Percentiles rank a stretch among this genome's conserved stretches.
Evolutionary conservation across 2,113 vertebrate species (phyloP).

Genomic region (Halichoeres trimaculatus): DNA sequence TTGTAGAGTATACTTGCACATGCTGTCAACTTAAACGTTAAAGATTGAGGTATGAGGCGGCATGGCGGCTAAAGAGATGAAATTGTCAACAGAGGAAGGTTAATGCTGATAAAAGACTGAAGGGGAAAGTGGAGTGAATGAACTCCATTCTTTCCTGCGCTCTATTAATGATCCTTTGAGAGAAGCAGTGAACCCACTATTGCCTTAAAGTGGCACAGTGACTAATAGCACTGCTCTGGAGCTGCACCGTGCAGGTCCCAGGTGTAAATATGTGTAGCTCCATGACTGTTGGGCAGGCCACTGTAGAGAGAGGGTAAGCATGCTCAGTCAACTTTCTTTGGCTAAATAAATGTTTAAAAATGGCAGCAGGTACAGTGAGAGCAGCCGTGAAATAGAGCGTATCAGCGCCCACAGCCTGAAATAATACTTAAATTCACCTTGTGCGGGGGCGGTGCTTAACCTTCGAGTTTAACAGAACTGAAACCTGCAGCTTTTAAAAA

Average conservation of each 20-base stretch:
- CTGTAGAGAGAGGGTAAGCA: constrained; percentile 9
- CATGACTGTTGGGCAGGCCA: constrained; percentile 39
- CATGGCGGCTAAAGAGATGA: background rate
- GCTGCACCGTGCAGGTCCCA: constrained; percentile 24
- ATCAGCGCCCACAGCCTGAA: background rate
- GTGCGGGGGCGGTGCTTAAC: background rate
- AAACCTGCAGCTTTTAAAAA: background rate
- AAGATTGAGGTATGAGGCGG: constrained; percentile 10
- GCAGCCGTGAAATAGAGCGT: constrained; percentile 9
- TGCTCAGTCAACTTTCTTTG: constrained; percentile 39
- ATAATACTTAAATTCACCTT: background rate
- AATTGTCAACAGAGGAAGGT: constrained; percentile 14
- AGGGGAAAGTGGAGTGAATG: constrained; percentile 11
- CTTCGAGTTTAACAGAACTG: background rate
- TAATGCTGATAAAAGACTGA: constrained; percentile 30
- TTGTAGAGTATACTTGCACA: background rate
- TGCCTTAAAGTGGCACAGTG: constrained; percentile 26
- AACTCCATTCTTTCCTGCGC: constrained; percentile 16
- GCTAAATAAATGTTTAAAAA: constrained; percentile 50
- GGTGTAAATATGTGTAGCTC: constrained; percentile 49
- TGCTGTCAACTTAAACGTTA: constrained; percentile 52
- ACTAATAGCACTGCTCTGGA: constrained; percentile 31
- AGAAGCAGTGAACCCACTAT: constrained; percentile 39
- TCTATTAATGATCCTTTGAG: constrained; percentile 48
- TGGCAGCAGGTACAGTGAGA: constrained; percentile 12